Base-by-base conservation (phyloP, 2,888 invertebrate species). In the Philopedon plagiatum region DNA sequence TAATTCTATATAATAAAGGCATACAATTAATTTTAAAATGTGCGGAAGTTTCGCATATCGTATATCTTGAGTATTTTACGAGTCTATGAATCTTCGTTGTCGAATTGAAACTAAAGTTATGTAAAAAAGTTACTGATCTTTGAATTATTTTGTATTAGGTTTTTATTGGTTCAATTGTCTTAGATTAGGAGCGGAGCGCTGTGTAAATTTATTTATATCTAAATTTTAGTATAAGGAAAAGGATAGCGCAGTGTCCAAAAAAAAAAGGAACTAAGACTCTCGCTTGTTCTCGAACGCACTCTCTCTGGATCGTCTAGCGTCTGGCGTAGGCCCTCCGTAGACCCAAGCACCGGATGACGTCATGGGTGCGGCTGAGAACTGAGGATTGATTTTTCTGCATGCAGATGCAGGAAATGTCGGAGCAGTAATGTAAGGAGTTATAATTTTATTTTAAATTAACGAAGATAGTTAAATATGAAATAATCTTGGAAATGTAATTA, bases 331-430 rank as follows among this genome's bases (percentile, higher is more conserved):
- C 65, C 39, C 61, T 23, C 32, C 13, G 4, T 29, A 60, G 34
- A 54, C 65, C 39, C 61, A 84, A 85, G 84, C 84, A 85, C 85
- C 85, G 85, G 85, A 80, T 85, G 85, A 85, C 85, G 85, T 85
- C 85, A 85, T 78, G 80, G 78, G 82, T 81, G 82, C 83, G 81
- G 79, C 79, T 74, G 76, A 79, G 77, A 76, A 76, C 80, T 79
- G 78, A 77, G 80, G 51, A 71, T 83, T 83, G 83, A 83, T 83
- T 82, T n/a, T 81, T 82, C 76, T 78, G 77, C 78, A 80, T 79
- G 64, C 65, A 60, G 51, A 66, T 29, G 51, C 29, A 29, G 51
- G 15, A 49, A 26, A 23, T 13, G 51, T 26, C 29, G 15, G 29
- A 18, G 18, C 4, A 5, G 15, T 29, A 54, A 13, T 54, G 13